Conservation (phyloP, 2,888 invertebrate species). For the Cetonia aurata region DNA sequence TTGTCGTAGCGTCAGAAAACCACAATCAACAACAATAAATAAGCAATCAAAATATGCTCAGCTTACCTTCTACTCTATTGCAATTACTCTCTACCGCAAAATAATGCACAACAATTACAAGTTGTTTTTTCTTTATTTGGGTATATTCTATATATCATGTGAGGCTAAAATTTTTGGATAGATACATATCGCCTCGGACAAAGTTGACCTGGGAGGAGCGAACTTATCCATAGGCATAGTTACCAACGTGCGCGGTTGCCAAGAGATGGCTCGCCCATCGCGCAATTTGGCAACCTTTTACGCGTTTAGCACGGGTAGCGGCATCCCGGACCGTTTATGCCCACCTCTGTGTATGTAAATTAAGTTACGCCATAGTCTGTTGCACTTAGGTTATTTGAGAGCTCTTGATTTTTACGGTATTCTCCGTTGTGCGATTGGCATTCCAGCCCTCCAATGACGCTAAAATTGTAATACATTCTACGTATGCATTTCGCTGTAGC, state of each 20-base stretch:
- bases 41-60: conserved; percentile 5
- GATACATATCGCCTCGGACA: too few relatives aligned
- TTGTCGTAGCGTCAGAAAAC: neutral
- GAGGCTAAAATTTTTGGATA: conserved; percentile 3
- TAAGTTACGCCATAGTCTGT: neutral
- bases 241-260: too few relatives aligned
- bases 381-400: neutral
- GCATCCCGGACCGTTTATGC: too few relatives aligned
- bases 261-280: too few relatives aligned
- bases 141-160: conserved; percentile 1
- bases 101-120: conserved; percentile 8
- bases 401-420: neutral
- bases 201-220: too few relatives aligned
- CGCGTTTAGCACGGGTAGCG: too few relatives aligned
- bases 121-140: conserved; percentile 12
- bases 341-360: too few relatives aligned
- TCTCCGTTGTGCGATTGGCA: neutral
- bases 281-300: too few relatives aligned
- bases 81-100: neutral
- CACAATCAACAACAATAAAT: neutral
- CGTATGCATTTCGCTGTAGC: too few relatives aligned
- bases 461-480: neutral
- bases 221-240: too few relatives aligned
- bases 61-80: neutral
- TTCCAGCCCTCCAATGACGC: neutral